Base-by-base conservation (phyloP, 2,888 invertebrate species). In the Leucania comma region DNA sequence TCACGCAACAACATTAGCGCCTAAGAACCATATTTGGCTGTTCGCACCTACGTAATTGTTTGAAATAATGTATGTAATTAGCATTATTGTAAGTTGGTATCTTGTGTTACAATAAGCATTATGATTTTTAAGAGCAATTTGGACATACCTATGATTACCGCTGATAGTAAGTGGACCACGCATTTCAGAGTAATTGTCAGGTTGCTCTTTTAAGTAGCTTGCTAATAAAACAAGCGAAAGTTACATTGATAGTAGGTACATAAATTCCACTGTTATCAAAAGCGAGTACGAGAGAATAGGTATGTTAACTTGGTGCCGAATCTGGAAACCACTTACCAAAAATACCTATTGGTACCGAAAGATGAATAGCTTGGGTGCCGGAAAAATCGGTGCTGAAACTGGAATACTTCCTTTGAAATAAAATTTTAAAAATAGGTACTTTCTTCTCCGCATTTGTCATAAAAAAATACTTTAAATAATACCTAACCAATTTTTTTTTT, bases 21-120 rank as follows among this genome's bases (percentile, higher is more conserved):
- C 51, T 51, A 29, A 56, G 24, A 48, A 56, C 38, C 48, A 50
- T 53, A 56, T 75, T 75, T 9, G 68, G 56, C 3, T n/a, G 48
- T 50, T 50, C 24, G 29, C 76, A 29, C 54, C 75, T 50, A 75
- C 56, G 68, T 76, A 76, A 68, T 68, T 75, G 56, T 76, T 72
- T 68, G 50, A 50, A 72, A 75, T 66, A 66, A 46, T 22, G 62
- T 14, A 32, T 2, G 3, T 50, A 76, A 76, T 72, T 72, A 72
- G 48, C 68, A 72, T 76, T 29, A 50, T 50, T 32, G 26, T 35
- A 17, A 29, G 17, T 42, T 26, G 42, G 53, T 24, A 56, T 54
- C 17, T 48, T 53, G 67, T 57, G 38, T 77, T 60, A 50, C 54
- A 54, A 50, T 42, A 68, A 68, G 32, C 42, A 50, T 60, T 69